These are phyloP conservation scores for Dolichallabes microphthalmus DNA, from an alignment of 2,113 vertebrate species.

Conservation along the genomic window DNA sequence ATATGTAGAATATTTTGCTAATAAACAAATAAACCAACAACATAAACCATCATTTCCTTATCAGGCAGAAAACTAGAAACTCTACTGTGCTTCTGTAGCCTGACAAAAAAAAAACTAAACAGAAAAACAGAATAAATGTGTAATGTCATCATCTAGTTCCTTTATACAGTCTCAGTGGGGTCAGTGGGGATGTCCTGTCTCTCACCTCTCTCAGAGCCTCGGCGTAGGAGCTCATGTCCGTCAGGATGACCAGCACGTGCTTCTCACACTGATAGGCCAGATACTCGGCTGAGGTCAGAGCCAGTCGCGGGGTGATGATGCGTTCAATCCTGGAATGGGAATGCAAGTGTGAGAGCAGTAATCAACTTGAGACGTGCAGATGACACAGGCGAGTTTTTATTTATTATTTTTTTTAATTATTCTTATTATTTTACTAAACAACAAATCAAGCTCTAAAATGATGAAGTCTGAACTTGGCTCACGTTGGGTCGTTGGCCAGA, in stretches of 20 bases:
- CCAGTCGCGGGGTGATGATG: constrained; percentile 80
- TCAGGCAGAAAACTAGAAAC: too few relatives aligned
- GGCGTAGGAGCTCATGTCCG: constrained; percentile 82
- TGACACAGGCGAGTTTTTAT: too few relatives aligned
- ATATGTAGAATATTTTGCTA: too few relatives aligned
- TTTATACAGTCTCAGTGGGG: not conserved
- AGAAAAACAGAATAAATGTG: not conserved
- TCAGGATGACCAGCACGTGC: constrained; percentile 80
- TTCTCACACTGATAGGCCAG: constrained; percentile 84
- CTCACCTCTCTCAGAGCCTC: constrained; percentile 80
- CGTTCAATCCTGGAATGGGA: constrained; percentile 73
- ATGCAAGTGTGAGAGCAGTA: not conserved
- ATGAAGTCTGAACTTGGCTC: constrained; percentile 50
- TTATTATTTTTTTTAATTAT: not conserved
- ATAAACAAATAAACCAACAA: too few relatives aligned
- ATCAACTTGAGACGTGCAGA: too few relatives aligned
- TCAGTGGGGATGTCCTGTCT: not conserved
- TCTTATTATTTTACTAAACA: not conserved
- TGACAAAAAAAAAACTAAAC: not conserved
- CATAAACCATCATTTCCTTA: too few relatives aligned
- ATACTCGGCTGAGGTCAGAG: constrained; percentile 77
- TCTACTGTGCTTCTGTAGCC: too few relatives aligned
- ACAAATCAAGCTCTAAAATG: not conserved
- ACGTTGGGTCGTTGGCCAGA: constrained; percentile 81
- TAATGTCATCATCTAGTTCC: not conserved